Percentiles rank a stretch among this genome's conserved stretches.
Conservation (phyloP, 2,797 vertebrate genomes). For the Periophthalmus magnuspinnatus region DNA sequence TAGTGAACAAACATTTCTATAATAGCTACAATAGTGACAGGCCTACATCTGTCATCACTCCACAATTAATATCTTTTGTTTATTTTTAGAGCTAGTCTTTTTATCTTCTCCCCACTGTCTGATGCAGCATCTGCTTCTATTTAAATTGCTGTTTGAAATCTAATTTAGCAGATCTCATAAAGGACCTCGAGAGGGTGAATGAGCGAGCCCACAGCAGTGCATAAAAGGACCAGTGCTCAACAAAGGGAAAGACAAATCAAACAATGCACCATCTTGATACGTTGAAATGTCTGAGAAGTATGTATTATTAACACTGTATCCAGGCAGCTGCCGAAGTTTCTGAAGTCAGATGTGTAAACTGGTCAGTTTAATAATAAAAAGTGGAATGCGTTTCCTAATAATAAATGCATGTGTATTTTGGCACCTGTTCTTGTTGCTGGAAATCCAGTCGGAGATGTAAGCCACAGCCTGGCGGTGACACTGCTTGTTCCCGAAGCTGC, state of each 20-base stretch:
- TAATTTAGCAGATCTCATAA: constrained; percentile 56
- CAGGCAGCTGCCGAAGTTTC: neutral
- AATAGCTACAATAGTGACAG: neutral
- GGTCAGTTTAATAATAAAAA: neutral
- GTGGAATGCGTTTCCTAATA: neutral
- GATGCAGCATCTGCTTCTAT: constrained; percentile 50
- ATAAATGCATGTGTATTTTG: neutral
- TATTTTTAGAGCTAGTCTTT: constrained; percentile 23
- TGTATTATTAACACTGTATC: neutral
- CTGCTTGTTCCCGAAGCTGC: constrained; percentile 95
- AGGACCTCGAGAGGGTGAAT: constrained; percentile 22
- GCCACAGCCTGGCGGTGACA: constrained; percentile 94
- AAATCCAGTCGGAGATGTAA: constrained; percentile 97
- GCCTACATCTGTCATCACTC: neutral
- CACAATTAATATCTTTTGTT: constrained; percentile 1
- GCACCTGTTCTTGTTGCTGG: constrained; percentile 96
- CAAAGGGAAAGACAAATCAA: neutral
- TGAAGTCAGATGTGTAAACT: too few species aligned
- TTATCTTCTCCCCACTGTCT: constrained; percentile 40
- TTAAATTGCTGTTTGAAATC: constrained; percentile 59
- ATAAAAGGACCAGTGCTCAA: neutral
- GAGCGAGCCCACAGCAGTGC: constrained; percentile 19
- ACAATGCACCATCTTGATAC: neutral
- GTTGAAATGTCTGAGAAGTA: neutral
- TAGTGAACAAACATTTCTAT: neutral